These are phyloP conservation scores for Cyprinodon tularosa DNA, from an alignment of 2,113 vertebrate genomes.

Conservation along the genomic window DNA sequence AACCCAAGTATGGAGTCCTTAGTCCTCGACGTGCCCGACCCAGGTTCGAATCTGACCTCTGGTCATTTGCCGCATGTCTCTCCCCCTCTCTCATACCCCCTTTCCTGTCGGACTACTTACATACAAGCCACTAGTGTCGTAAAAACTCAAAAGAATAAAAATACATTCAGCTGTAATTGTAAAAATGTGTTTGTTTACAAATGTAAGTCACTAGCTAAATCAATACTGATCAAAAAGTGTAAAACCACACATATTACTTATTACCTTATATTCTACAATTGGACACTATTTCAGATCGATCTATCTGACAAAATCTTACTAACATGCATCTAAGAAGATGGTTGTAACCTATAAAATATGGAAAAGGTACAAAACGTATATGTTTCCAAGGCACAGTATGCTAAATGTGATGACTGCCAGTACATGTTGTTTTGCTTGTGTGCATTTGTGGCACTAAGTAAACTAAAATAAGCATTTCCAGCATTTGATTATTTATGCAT, in stretches of 20 bases:
- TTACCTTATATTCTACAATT: background rate
- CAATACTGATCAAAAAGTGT: background rate
- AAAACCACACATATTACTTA: background rate
- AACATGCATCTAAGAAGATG: too few relatives aligned
- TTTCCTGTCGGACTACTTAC: too few relatives aligned
- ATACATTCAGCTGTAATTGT: background rate
- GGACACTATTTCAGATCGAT: background rate
- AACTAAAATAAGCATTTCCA: background rate
- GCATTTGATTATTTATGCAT: background rate
- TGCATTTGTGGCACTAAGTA: background rate
- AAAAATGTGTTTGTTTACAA: background rate
- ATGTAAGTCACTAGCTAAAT: too few relatives aligned
- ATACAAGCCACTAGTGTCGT: too few relatives aligned
- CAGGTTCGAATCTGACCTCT: too few relatives aligned
- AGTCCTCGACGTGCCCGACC: too few relatives aligned
- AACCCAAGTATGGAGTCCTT: too few relatives aligned
- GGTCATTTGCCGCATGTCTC: too few relatives aligned
- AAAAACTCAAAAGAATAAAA: too few relatives aligned
- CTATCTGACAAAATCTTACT: background rate
- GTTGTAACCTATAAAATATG: too few relatives aligned
- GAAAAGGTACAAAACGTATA: background rate
- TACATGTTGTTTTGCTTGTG: background rate
- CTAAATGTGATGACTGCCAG: background rate
- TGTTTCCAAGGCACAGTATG: background rate
- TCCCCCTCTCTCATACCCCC: too few relatives aligned